phyloP scores from a whole-genome alignment of 2,888 invertebrate species.

The Ditylenchus weischeri region DNA sequence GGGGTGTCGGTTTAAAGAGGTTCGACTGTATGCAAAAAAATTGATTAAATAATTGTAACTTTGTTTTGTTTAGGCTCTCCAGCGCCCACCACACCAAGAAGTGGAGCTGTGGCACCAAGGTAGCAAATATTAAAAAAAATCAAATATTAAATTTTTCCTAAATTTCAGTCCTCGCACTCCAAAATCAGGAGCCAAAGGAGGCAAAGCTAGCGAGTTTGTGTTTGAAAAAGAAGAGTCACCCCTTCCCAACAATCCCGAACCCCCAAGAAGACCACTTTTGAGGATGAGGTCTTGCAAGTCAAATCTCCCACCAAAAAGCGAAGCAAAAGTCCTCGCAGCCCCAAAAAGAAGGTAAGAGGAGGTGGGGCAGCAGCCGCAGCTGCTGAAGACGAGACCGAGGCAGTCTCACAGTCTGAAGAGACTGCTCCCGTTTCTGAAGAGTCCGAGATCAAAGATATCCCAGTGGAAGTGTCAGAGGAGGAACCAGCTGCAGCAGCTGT shows the following conservation, averaged over 20 bases:
- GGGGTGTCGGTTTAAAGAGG: too few species aligned
- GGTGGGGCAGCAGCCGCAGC: slow-evolving; percentile 17
- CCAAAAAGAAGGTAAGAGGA: slow-evolving; percentile 16
- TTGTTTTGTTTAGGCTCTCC: slow-evolving; percentile 10
- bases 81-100: slow-evolving; percentile 24
- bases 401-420: slow-evolving; percentile 6
- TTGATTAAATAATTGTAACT: too few species aligned
- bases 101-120: slow-evolving; percentile 8
- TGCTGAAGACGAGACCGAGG: background rate
- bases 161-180: slow-evolving; percentile 25
- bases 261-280: slow-evolving; percentile 24
- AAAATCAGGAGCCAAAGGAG: slow-evolving; percentile 20
- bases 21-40: too few species aligned
- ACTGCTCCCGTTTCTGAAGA: slow-evolving; percentile 4
- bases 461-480: slow-evolving; percentile 3
- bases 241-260: slow-evolving; percentile 12
- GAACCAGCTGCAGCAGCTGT: slow-evolving; percentile 19
- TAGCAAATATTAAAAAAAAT: background rate
- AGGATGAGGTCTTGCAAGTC: slow-evolving; percentile 16
- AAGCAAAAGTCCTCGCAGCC: slow-evolving; percentile 9
- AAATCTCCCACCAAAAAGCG: slow-evolving; percentile 10
- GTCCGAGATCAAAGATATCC: slow-evolving; percentile 1
- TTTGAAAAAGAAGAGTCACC: slow-evolving; percentile 17
- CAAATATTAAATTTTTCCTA: background rate
- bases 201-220: slow-evolving; percentile 14